These are phyloP conservation scores for Octodonta nipae DNA, from an alignment of 2,888 invertebrate species.

Conservation along the genomic window DNA sequence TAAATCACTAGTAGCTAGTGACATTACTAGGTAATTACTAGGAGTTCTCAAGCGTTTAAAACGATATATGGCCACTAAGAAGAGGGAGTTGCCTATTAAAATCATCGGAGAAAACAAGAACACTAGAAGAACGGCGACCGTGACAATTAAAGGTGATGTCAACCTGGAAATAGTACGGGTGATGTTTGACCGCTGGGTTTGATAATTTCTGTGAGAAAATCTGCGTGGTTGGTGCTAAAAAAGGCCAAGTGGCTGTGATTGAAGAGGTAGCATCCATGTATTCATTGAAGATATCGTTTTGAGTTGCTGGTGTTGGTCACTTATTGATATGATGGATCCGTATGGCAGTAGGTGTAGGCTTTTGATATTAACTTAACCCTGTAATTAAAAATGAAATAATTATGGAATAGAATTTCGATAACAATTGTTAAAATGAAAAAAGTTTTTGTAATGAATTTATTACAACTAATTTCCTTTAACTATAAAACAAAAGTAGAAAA, in stretches of 20 bases:
- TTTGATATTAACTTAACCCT: too few relatives aligned
- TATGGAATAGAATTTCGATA: too few relatives aligned
- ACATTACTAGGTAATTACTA: constrained; percentile 47
- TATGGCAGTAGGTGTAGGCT: too few relatives aligned
- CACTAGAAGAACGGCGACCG: constrained; percentile 38
- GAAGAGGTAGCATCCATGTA: constrained; percentile 27
- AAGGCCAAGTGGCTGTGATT: constrained; percentile 27
- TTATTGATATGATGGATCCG: too few relatives aligned
- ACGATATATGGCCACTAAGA: constrained; percentile 44
- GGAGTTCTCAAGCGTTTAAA: constrained; percentile 49
- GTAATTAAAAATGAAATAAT: too few relatives aligned
- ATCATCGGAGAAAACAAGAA: constrained; percentile 44
- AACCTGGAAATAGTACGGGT: constrained; percentile 27
- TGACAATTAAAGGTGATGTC: constrained; percentile 35
- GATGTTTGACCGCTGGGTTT: too few relatives aligned
- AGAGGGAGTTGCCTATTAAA: constrained; percentile 44
- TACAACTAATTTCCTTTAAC: too few relatives aligned
- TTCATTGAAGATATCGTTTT: constrained; percentile 2
- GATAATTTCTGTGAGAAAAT: constrained; percentile 23
- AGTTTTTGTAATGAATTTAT: too few relatives aligned
- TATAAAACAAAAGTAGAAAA: too few relatives aligned
- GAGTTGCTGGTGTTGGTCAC: too few relatives aligned
- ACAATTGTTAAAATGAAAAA: too few relatives aligned
- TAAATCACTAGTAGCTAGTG: constrained; percentile 46
- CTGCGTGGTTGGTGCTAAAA: constrained; percentile 22